Conservation (phyloP, 2,797 vertebrate species). For the Moxostoma hubbsi region DNA sequence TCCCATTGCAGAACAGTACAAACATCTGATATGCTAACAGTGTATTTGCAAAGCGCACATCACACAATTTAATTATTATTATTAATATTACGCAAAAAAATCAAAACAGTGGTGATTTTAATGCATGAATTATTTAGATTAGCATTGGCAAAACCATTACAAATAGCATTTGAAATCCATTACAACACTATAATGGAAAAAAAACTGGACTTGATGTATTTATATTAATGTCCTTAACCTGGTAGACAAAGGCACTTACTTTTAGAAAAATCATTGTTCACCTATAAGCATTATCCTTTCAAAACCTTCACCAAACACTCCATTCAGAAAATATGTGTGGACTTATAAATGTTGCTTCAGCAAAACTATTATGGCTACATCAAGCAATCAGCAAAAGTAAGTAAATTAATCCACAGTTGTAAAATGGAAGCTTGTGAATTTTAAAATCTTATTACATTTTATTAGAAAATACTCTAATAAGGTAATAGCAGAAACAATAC, state of each 20-base stretch:
- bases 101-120: not conserved
- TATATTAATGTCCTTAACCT: not conserved
- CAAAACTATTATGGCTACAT: too few relatives aligned
- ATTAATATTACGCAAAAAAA: not conserved
- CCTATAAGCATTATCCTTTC: not conserved
- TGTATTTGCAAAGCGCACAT: too few relatives aligned
- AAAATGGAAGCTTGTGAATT: too few relatives aligned
- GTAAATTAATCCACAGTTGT: too few relatives aligned
- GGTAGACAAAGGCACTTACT: not conserved
- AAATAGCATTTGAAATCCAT: not conserved
- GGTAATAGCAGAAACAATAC: too few relatives aligned
- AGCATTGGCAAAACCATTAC: not conserved
- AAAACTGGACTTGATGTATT: conserved; percentile 10
- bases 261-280: not conserved
- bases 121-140: not conserved
- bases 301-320: not conserved
- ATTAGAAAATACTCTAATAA: too few relatives aligned
- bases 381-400: too few relatives aligned
- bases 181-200: not conserved
- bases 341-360: too few relatives aligned
- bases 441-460: too few relatives aligned
- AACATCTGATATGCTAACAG: not conserved
- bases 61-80: too few relatives aligned
- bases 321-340: not conserved
- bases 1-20: not conserved